Conservation (phyloP, 92 coral and sea anemone genomes). For the Scolanthus callimorphus region DNA sequence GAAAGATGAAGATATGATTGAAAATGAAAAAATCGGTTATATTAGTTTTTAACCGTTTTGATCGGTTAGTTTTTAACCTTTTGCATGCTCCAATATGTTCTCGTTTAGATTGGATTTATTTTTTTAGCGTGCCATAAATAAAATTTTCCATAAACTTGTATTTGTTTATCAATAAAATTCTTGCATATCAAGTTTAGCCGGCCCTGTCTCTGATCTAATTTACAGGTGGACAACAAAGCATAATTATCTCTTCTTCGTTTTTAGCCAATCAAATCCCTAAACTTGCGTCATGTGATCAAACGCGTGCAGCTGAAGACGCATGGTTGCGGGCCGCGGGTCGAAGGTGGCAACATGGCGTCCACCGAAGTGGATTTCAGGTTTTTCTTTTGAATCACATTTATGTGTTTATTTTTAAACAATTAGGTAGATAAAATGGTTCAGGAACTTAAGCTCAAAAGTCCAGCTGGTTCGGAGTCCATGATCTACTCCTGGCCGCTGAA, state of each 20-base stretch:
- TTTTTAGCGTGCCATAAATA: no score
- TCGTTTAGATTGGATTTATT: no score
- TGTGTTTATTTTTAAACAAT: conserved; percentile 14
- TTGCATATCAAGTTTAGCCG: no score
- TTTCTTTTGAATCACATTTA: conserved; percentile 31
- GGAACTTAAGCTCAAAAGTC: conserved; percentile 88
- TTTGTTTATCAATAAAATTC: no score
- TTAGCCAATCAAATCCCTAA: conserved; percentile 46
- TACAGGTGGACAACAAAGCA: conserved; percentile 66
- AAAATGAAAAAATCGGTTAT: no score
- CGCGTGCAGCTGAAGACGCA: conserved; percentile 97
- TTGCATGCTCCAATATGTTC: no score
- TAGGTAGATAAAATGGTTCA: conserved; percentile 55
- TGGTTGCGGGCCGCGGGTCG: conserved; percentile 86
- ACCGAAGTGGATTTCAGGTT: conserved; percentile 15
- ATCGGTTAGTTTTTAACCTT: no score
- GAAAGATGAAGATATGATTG: no score
- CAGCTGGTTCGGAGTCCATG: conserved; percentile 97
- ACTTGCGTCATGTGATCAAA: conserved; percentile 55
- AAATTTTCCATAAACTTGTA: no score
- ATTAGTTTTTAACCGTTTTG: no score
- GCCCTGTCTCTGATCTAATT: no score
- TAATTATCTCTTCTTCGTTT: conserved; percentile 42
- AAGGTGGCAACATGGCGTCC: conserved; percentile 98
- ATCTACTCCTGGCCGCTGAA: conserved; percentile 92